Conservation (phyloP, 2,888 invertebrate genomes). For the Clitarchus hookeri region DNA sequence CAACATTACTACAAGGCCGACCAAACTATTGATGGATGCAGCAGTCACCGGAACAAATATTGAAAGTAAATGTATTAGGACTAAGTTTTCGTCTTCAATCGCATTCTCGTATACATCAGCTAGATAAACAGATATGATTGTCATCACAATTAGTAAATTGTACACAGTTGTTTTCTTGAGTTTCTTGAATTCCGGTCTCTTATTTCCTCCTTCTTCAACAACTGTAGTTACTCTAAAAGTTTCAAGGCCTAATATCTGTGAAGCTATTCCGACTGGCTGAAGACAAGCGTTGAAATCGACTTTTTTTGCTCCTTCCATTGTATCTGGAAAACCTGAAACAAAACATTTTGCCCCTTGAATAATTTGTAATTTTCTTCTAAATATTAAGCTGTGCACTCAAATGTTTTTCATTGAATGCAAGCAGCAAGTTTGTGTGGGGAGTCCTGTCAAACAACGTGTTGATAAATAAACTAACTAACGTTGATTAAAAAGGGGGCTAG, state of each 20-base stretch:
- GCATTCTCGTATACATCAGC: not conserved
- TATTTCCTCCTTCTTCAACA: not conserved
- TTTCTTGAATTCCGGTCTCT: not conserved
- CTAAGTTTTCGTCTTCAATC: not conserved
- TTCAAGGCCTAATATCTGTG: not conserved
- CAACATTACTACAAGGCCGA: not conserved
- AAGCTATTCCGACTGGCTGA: not conserved
- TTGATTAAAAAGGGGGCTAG: too few species aligned
- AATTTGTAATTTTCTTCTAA: too few species aligned
- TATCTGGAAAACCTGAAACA: not conserved
- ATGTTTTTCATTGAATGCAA: too few species aligned
- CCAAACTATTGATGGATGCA: not conserved
- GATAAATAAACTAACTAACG: too few species aligned
- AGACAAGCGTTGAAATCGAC: not conserved
- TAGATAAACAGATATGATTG: not conserved
- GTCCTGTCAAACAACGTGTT: too few species aligned
- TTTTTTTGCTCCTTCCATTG: not conserved
- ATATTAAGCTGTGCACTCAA: too few species aligned
- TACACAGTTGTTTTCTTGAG: not conserved
- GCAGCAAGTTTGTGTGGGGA: too few species aligned
- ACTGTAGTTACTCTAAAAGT: not conserved
- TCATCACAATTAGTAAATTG: not conserved
- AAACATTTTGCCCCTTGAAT: not conserved
- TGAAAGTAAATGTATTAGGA: not conserved
- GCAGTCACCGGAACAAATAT: not conserved